Conservation (phyloP, 1,140 invertebrate species). For the Aphis craccivora region DNA sequence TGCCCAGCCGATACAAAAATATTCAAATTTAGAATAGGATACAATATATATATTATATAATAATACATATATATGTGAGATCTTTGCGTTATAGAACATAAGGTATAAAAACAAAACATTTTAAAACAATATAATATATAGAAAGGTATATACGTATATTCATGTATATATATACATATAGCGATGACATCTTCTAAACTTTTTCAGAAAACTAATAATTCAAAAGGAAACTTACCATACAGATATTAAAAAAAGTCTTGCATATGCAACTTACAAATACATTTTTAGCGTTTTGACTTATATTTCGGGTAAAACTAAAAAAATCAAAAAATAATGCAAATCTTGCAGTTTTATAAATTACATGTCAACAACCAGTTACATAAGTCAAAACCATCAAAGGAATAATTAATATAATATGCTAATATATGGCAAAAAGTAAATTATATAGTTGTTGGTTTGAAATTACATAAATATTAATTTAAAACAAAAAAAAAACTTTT, state of each 20-base stretch:
- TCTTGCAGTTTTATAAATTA: not conserved
- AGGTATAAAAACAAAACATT: not conserved
- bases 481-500: not conserved
- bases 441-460: not conserved
- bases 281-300: not conserved
- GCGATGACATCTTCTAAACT: not conserved
- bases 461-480: slow-evolving; percentile 21
- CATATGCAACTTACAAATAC: not conserved
- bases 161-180: not conserved
- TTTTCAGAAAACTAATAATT: not conserved
- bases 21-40: not conserved
- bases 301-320: not conserved
- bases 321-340: not conserved
- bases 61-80: not conserved
- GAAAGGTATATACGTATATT: not conserved
- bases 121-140: not conserved
- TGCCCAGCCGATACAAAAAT: not conserved
- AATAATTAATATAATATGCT: not conserved
- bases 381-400: not conserved
- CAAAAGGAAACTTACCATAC: not conserved
- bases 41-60: not conserved
- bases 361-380: not conserved
- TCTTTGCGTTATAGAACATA: not conserved
- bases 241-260: not conserved
- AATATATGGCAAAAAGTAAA: not conserved